Percentiles rank a stretch among this genome's conserved stretches.
Evolutionary conservation across 2,888 invertebrate species (phyloP).

Genomic region (Agonopterix alstromeriana): DNA sequence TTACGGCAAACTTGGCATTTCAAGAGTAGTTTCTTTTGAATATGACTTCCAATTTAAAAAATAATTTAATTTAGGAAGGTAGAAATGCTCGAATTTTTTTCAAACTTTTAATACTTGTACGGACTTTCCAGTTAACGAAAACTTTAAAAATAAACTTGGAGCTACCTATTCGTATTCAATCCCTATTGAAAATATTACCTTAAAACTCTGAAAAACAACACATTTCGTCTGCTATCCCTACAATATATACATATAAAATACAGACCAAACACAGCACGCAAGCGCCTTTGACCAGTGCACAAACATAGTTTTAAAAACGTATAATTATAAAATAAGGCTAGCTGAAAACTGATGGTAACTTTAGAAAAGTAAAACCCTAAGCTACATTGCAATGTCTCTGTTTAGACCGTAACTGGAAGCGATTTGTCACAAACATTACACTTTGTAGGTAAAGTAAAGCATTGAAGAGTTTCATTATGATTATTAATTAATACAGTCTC

Average conservation of each 20-base stretch:
- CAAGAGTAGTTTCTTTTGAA: too few species aligned
- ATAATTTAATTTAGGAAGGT: neutral
- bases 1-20: too few species aligned
- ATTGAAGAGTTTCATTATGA: conserved; percentile 19
- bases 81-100: too few species aligned
- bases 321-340: conserved; percentile 59
- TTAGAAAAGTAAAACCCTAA: conserved; percentile 60
- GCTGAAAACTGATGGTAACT: conserved; percentile 74
- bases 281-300: conserved; percentile 54
- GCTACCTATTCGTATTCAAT: too few species aligned
- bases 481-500: conserved; percentile 1
- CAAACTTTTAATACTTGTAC: too few species aligned
- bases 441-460: neutral
- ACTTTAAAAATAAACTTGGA: neutral
- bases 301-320: conserved; percentile 45
- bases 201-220: neutral
- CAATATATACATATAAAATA: conserved; percentile 37
- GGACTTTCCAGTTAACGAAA: too few species aligned
- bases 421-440: conserved; percentile 14
- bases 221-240: conserved; percentile 7
- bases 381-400: conserved; percentile 64
- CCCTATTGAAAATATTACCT: neutral
- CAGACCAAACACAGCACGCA: conserved; percentile 36
- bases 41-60: too few species aligned
- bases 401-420: conserved; percentile 47